Evolutionary conservation across 2,113 vertebrate species (phyloP).

Genomic region (Hiodon alosoides): DNA sequence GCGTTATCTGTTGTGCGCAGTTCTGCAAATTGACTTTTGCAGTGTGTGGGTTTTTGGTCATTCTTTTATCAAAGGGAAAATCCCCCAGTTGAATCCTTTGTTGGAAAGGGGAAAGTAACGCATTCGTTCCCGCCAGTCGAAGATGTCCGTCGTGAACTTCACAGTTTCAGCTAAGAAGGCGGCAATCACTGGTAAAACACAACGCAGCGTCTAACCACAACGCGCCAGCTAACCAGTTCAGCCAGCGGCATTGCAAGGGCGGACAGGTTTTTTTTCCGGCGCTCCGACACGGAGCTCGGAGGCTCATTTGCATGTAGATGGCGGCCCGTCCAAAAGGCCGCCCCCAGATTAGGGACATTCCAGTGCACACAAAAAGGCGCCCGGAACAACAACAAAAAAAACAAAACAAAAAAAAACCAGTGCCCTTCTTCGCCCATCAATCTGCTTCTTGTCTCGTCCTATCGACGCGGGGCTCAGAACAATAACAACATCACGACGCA

Average conservation of each 20-base stretch:
- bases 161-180: too few species aligned
- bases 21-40: too few species aligned
- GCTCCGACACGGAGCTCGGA: neutral
- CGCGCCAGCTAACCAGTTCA: neutral
- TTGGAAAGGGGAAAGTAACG: neutral
- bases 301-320: conserved; percentile 75
- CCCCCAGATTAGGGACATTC: conserved; percentile 75
- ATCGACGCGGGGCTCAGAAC: conserved; percentile 73
- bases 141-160: too few species aligned
- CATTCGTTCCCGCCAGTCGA: too few species aligned
- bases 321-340: conserved; percentile 31
- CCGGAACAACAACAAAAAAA: conserved; percentile 56
- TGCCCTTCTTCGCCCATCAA: conserved; percentile 57
- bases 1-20: neutral
- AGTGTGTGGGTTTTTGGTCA: neutral
- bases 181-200: neutral
- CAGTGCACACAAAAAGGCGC: conserved; percentile 82
- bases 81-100: neutral
- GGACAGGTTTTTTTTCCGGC: neutral
- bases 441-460: conserved; percentile 69
- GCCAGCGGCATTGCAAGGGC: neutral
- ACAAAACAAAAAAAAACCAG: conserved; percentile 20
- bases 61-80: neutral
- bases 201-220: neutral
- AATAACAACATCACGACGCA: conserved; percentile 77